Percentiles rank a stretch among this genome's conserved stretches.
Conservation (phyloP, 2,113 vertebrate species). For the Tylochromis polylepis region DNA sequence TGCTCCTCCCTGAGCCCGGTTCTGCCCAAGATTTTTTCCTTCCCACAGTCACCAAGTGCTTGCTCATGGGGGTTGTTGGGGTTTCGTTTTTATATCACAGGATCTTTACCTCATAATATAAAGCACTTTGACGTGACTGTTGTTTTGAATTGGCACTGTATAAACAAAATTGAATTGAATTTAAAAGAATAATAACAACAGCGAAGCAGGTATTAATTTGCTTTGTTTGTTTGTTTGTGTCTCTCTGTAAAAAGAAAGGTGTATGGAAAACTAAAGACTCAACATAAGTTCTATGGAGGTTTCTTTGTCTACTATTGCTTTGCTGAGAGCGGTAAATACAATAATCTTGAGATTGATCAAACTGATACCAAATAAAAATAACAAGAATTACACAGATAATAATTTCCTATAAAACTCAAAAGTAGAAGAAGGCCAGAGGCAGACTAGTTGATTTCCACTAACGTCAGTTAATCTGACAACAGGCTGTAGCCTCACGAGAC, state of each 20-base stretch:
- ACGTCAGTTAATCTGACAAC: background rate
- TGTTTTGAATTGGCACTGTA: background rate
- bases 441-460: background rate
- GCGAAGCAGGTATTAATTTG: too few species aligned
- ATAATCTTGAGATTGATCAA: background rate
- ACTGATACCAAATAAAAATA: background rate
- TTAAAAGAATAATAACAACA: too few species aligned
- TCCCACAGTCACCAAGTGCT: background rate
- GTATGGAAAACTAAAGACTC: background rate
- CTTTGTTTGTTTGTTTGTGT: background rate
- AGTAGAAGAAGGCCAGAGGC: background rate
- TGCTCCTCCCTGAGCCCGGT: background rate
- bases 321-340: background rate
- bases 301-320: background rate
- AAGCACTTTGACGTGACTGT: background rate
- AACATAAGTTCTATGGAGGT: accelerated
- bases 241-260: background rate
- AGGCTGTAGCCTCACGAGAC: background rate
- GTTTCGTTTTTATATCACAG: background rate
- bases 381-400: background rate
- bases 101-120: background rate
- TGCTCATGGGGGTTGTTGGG: background rate
- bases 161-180: background rate
- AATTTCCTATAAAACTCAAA: background rate
- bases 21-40: background rate